phyloP scores from a whole-genome alignment of 2,888 invertebrate genomes.

The Drosophila pseudotalamancana region DNA sequence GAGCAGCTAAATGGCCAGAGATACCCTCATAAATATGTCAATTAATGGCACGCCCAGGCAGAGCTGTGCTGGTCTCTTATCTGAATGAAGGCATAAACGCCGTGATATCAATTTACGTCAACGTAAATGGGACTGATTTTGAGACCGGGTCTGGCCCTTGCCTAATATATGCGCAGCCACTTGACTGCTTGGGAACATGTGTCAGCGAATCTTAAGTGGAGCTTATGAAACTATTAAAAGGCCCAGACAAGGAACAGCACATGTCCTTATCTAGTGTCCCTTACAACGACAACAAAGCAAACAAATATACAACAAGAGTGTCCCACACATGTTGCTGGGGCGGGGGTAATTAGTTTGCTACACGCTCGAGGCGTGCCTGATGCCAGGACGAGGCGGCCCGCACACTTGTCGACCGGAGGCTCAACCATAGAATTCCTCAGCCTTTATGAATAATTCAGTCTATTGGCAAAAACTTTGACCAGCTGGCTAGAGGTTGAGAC shows the following conservation, averaged over 20 bases:
- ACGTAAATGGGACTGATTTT: conserved; percentile 73
- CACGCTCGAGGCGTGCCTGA: conserved; percentile 65
- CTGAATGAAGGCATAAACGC: conserved; percentile 80
- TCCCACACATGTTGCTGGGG: conserved; percentile 26
- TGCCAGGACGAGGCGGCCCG: conserved; percentile 22
- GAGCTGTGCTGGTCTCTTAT: conserved; percentile 52
- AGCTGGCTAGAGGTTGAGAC: conserved; percentile 39
- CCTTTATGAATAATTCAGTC: conserved; percentile 72
- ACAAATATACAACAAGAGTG: conserved; percentile 32
- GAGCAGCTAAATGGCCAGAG: conserved; percentile 47
- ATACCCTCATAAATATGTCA: conserved; percentile 81
- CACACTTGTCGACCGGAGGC: conserved; percentile 2
- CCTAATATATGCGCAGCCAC: conserved; percentile 74
- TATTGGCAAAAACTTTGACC: conserved; percentile 65
- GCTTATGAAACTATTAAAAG: conserved; percentile 84
- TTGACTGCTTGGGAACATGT: conserved; percentile 83
- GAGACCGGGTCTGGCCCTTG: conserved; percentile 7
- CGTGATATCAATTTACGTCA: conserved; percentile 82
- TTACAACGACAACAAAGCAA: conserved; percentile 37
- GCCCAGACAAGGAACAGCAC: conserved; percentile 42
- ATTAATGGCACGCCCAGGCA: conserved; percentile 63
- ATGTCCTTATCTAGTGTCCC: conserved; percentile 42
- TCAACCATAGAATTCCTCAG: background rate
- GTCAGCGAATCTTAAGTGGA: conserved; percentile 84
- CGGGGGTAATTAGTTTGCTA: conserved; percentile 76